phyloP scores from a whole-genome alignment of 2,113 vertebrate genomes.

The Misgurnus anguillicaudatus region DNA sequence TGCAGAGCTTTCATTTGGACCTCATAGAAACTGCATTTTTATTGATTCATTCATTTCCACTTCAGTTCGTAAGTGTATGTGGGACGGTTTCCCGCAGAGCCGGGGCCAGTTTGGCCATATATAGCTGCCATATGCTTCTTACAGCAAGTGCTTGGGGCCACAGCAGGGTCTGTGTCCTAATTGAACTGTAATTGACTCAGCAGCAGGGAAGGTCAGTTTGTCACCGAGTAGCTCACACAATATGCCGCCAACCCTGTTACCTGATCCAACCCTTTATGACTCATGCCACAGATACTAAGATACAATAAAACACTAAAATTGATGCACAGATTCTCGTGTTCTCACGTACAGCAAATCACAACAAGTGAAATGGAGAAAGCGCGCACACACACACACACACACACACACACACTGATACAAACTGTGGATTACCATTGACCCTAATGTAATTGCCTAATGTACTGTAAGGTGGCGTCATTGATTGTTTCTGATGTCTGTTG shows the following conservation, averaged over 20 bases:
- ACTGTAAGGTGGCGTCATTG: conserved; percentile 8
- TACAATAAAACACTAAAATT: neutral
- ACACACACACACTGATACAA: neutral
- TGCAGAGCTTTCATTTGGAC: neutral
- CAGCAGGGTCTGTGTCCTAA: conserved; percentile 46
- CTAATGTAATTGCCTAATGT: conserved; percentile 7
- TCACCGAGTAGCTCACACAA: conserved; percentile 41
- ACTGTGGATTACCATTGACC: neutral
- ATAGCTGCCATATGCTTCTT: conserved; percentile 42
- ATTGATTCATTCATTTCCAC: conserved; percentile 27
- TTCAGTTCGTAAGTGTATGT: conserved; percentile 11
- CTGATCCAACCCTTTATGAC: neutral
- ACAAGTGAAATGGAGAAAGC: neutral
- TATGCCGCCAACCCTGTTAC: neutral
- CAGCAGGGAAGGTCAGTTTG: conserved; percentile 58
- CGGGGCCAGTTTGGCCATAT: neutral
- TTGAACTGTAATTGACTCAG: conserved; percentile 58
- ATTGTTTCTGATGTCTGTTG: neutral
- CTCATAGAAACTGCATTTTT: neutral
- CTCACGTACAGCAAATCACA: neutral
- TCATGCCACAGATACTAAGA: neutral
- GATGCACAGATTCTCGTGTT: conserved; percentile 4
- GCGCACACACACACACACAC: neutral
- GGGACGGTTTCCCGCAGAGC: conserved; percentile 5
- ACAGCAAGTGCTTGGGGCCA: conserved; percentile 14